Evolutionary conservation across 2,888 invertebrate species (phyloP).

Genomic region (Ctena decussata): DNA sequence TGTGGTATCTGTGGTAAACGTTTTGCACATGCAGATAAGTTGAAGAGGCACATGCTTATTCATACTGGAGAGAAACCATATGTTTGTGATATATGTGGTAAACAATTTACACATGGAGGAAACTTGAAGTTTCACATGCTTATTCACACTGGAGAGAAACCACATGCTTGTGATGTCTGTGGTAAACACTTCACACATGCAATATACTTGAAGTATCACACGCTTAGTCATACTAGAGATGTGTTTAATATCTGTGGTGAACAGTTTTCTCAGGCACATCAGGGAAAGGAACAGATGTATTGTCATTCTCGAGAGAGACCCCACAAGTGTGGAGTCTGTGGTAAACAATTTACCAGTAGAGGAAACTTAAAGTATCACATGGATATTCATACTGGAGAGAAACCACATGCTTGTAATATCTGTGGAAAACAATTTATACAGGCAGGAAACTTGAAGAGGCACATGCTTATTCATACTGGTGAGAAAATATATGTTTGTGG

Average conservation of each 20-base stretch:
- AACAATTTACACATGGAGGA: background rate
- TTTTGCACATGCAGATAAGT: background rate
- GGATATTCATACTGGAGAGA: background rate
- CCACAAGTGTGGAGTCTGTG: background rate
- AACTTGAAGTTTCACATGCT: background rate
- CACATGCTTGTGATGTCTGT: background rate
- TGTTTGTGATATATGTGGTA: background rate
- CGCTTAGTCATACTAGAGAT: background rate
- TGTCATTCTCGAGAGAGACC: background rate
- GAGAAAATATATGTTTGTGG: no score
- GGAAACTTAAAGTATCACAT: background rate
- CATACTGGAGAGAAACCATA: background rate
- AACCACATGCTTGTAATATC: background rate
- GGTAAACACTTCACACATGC: background rate
- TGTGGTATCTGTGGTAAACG: background rate
- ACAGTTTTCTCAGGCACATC: background rate
- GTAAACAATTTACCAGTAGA: background rate
- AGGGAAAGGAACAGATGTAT: background rate
- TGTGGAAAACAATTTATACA: background rate
- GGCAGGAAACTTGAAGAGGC: no score
- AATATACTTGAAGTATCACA: background rate
- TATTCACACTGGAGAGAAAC: background rate
- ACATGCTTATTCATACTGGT: no score
- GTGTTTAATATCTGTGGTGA: background rate
- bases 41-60: background rate